Base-by-base conservation (phyloP, 2,113 vertebrate species). In the Chaetodon auriga region DNA sequence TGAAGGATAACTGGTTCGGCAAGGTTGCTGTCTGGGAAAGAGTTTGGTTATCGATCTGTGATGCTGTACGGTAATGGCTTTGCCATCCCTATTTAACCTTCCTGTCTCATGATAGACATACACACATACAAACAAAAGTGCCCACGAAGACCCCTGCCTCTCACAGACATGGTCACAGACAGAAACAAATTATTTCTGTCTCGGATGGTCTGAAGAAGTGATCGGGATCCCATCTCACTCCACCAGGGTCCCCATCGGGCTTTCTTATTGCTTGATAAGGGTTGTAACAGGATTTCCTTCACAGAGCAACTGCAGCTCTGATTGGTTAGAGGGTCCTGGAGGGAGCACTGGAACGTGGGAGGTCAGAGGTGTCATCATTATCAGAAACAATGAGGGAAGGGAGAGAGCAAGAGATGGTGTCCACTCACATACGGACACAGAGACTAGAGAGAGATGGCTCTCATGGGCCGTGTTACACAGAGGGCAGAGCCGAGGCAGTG, bases 321-420 rank as follows among this genome's bases (percentile, higher is more conserved):
- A 83, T 73, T 84, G 80, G 79, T 72, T 69, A 21, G 48, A 55
- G 36, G 51, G 35, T 36, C 49, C 30, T 75, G 63, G 53, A 84
- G 83, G 81, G 70, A 53, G 79, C 58, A 73, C 18, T 48, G 71
- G 64, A 81, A 38, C 3, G 10, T 60, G 43, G 53, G 68, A 80
- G 84, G 90, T 87, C 86, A 86, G 73, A 73, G 66, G 53, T 78
- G 72, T 78, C 89, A 83, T 71, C 53, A 54, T 81, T 84, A 73
- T 75, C 18, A 51, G 73, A 74, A 82, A 78, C 82, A 82, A 53
- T 21, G 53, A 45, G 36, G 69, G 10, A 60, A 54, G 53, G 30
- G 16, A 69, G 62, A 45, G 35, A 53, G n/a, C 4, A 61, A 41
- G 38, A 86, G 55, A 36, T 43, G 62, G 49, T 68, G 43, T 15